Evolutionary conservation across 2,113 vertebrate genomes (phyloP), one percentile per base, ranked within the genome.

Genomic region (Cyprinodon brontotheroides): DNA sequence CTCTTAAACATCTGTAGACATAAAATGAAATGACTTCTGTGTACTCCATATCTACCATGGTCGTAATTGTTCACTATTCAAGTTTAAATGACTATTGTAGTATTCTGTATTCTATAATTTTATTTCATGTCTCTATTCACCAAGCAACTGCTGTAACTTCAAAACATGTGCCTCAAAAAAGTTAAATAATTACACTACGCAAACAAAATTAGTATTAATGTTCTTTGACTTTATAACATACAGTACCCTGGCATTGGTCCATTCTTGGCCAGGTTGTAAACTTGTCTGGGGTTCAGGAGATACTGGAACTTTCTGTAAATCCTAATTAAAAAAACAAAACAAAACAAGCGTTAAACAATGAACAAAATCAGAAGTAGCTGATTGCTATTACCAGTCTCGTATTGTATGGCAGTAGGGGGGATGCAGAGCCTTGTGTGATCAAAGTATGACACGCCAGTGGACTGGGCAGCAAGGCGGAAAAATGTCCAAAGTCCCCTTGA

Each of bases 221-320:
- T 2, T 9, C 20, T 7, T 4, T 57, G 17, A 57, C 9, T n/a
- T n/a, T 17, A 12, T 17, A 5, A 60, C 79, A 87, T 95, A n/a
- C n/a, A n/a, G n/a, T n/a, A 98, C 96, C 96, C 96, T 68, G 96
- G 95, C 96, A 97, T 97, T 61, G 97, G 96, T 86, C 96, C 97
- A 65, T 94, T 96, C 91, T 95, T 96, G 92, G 95, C 92, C 93
- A 97, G 95, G 92, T 95, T 97, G 91, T 98, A 98, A 84, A 99
- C 96, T 85, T 99, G 96, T 89, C 96, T 95, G 77, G 97, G 96
- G 93, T 98, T 97, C 92, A 97, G 93, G 70, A 98, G 95, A 87
- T 98, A 97, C 86, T 97, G 96, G 91, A 98, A 98, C 92, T 97
- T 98, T 91, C 96, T 95, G 90, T 96, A 96, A 91, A 98, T 98